phyloP scores from a whole-genome alignment of 2,888 invertebrate species.

The Drosophila helvetica region DNA sequence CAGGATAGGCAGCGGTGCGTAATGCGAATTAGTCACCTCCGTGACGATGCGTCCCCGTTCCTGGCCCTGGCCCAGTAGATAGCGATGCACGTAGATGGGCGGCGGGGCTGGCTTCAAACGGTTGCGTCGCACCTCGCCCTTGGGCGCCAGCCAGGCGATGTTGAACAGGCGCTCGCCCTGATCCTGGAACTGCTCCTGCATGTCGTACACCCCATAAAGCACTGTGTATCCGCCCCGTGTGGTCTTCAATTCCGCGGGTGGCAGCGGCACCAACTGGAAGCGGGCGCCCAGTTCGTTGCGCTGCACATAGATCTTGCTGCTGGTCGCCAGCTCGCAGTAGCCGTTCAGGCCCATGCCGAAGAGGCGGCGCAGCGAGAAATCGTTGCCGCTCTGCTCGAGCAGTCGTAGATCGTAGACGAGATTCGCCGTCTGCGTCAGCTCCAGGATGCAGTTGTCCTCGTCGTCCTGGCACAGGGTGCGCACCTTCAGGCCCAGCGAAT shows the following conservation, averaged over 20 bases:
- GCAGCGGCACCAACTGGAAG: constrained; percentile 87
- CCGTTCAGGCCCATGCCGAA: constrained; percentile 94
- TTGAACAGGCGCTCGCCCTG: constrained; percentile 87
- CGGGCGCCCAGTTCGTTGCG: constrained; percentile 86
- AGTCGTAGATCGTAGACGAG: constrained; percentile 91
- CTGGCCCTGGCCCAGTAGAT: constrained; percentile 95
- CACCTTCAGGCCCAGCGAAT: constrained; percentile 94
- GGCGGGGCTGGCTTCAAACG: constrained; percentile 84
- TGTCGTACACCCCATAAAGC: constrained; percentile 89
- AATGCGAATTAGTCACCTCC: constrained; percentile 92
- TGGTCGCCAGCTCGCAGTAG: constrained; percentile 91
- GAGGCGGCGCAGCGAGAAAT: constrained; percentile 94
- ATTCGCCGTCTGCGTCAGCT: constrained; percentile 93
- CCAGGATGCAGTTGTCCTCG: constrained; percentile 86
- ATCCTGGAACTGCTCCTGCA: constrained; percentile 84
- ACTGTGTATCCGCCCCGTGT: constrained; percentile 88
- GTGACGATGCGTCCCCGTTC: constrained; percentile 95
- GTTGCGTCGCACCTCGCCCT: constrained; percentile 51
- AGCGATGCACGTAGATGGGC: constrained; percentile 90
- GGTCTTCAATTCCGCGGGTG: constrained; percentile 86
- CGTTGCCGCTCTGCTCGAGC: constrained; percentile 85
- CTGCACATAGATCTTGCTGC: constrained; percentile 93
- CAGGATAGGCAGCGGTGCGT: constrained; percentile 89
- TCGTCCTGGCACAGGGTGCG: constrained; percentile 88
- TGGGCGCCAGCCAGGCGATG: constrained; percentile 85